Base-by-base conservation (phyloP, 2,888 invertebrate species). In the Alcis repandata region DNA sequence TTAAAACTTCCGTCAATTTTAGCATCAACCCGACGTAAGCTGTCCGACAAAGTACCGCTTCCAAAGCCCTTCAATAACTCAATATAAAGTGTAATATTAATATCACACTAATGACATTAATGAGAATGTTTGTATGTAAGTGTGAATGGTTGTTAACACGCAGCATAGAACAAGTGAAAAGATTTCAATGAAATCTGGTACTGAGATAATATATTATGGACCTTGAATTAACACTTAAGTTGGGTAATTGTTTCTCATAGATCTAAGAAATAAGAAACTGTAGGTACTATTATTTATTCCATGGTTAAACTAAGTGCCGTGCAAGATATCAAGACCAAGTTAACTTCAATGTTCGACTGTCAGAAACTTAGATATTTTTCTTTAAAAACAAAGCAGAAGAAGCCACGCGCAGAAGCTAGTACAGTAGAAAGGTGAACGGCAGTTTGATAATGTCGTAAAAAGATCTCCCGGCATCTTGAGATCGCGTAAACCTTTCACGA, bases 401-500 rank as follows among this genome's bases (percentile, higher is more conserved):
- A 36, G 51, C 19, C 51, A 36, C 20, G 51, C 11, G 7, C 13
- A 17, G 32, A 27, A 54, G 27, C 22, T 43, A 54, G 27, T 32
- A n/a, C 4, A 20, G 36, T 77, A 82, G 79, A 86, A 89, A 90
- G 91, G 91, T 90, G 87, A 87, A 89, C 51, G 53, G 33, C 43
- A 48, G 59, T 59, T 64, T 66, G 72, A 70, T 67, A 66, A 66
- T 54, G 86, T 90, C 91, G 86, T 92, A 91, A 92, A 90, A 90
- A 88, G 88, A 88, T 86, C 87, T 85, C 84, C 87, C 80, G 89
- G 88, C 90, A 89, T 92, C 90, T 91, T 85, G 88, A 86, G 85
- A 88, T 87, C 88, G 85, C 91, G 90, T 90, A 90, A 91, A 91
- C 89, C 91, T 87, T 86, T 88, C 86, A 85, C 80, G 83, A 84